Percentiles rank a stretch among this genome's conserved stretches.
Evolutionary conservation across 2,888 invertebrate species (phyloP).

Genomic region (Pegoplata infirma): DNA sequence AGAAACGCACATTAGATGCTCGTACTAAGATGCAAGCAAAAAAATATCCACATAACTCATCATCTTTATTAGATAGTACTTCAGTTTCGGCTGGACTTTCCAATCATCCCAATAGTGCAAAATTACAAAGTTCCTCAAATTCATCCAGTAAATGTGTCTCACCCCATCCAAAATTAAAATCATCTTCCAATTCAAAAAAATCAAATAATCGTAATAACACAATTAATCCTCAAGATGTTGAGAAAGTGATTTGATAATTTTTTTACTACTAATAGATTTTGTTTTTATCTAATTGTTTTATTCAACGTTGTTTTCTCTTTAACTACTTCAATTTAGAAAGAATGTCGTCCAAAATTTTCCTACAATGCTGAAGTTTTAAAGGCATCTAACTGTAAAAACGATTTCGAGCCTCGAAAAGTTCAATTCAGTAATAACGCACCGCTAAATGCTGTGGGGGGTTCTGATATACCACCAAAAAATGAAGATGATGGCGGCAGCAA

Average conservation of each 20-base stretch:
- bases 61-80: slow-evolving; percentile 63
- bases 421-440: too few species aligned
- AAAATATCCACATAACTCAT: slow-evolving; percentile 70
- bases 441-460: too few species aligned
- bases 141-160: not conserved
- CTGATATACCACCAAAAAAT: not conserved
- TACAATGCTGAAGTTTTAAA: slow-evolving; percentile 64
- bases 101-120: not conserved
- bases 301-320: not conserved
- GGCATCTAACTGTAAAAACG: slow-evolving; percentile 59
- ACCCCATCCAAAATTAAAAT: not conserved
- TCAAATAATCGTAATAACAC: not conserved
- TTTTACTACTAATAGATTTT: not conserved
- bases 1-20: slow-evolving; percentile 73
- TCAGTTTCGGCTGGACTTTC: not conserved
- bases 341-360: slow-evolving; percentile 39
- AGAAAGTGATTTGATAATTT: slow-evolving; percentile 29
- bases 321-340: slow-evolving; percentile 33
- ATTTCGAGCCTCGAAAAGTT: not conserved
- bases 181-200: slow-evolving; percentile 8
- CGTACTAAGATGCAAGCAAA: slow-evolving; percentile 72
- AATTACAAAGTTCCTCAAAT: not conserved
- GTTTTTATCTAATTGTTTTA: not conserved
- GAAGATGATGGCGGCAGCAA: not conserved
- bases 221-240: slow-evolving; percentile 15